These are phyloP conservation scores for Troides helena DNA, from an alignment of 2,888 invertebrate species.

Conservation along the genomic window DNA sequence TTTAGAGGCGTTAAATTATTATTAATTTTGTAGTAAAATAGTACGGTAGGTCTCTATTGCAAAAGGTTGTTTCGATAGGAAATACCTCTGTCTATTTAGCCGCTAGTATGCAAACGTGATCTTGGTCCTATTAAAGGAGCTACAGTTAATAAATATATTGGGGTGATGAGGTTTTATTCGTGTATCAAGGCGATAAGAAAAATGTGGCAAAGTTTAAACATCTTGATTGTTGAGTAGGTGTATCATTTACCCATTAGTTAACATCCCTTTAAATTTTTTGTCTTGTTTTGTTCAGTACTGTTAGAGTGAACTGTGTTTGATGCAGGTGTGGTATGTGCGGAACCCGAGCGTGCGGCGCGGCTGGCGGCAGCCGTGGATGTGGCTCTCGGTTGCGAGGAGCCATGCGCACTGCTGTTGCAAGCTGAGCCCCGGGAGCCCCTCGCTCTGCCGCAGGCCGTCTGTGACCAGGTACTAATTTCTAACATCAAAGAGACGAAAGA, in stretches of 20 bases:
- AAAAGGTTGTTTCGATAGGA: too few relatives aligned
- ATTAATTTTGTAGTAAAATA: too few relatives aligned
- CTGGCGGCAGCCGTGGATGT: slow-evolving; percentile 37
- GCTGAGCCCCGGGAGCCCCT: slow-evolving; percentile 33
- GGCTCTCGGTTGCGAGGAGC: slow-evolving; percentile 32
- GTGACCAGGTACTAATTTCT: slow-evolving; percentile 27
- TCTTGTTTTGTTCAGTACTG: too few relatives aligned
- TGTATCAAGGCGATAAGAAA: background rate
- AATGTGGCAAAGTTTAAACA: background rate
- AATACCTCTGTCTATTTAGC: too few relatives aligned
- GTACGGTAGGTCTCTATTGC: too few relatives aligned
- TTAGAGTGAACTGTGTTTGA: slow-evolving; percentile 11
- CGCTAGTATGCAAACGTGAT: background rate
- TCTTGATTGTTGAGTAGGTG: too few relatives aligned
- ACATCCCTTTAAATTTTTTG: too few relatives aligned
- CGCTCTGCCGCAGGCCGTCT: slow-evolving; percentile 31
- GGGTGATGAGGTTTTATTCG: background rate
- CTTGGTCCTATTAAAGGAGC: too few relatives aligned
- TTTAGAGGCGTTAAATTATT: too few relatives aligned
- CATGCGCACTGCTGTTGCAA: slow-evolving; percentile 29
- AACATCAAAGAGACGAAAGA: too few relatives aligned
- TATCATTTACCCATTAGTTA: background rate
- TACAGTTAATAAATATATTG: background rate
- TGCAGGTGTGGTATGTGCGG: slow-evolving; percentile 33
- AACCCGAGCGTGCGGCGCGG: slow-evolving; percentile 30